phyloP scores from a whole-genome alignment of 2,113 vertebrate genomes.

The human region DNA sequence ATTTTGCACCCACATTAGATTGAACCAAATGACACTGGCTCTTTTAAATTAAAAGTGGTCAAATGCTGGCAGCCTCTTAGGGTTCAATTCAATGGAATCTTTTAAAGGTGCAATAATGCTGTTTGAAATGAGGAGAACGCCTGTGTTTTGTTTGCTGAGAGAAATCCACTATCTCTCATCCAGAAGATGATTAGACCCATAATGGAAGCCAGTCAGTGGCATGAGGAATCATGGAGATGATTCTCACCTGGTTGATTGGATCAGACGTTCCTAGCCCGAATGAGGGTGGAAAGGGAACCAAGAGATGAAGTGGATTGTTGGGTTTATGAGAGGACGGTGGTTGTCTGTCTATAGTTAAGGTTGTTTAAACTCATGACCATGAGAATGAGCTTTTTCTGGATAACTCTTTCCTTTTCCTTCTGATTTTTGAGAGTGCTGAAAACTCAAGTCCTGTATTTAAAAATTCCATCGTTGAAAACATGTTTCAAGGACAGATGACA shows the following conservation, averaged over 20 bases:
- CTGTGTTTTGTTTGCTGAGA: background rate
- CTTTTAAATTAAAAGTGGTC: background rate
- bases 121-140: background rate
- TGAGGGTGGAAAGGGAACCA: background rate
- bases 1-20: rapidly evolving
- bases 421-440: background rate
- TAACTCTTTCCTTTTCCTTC: background rate
- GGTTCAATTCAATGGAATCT: background rate
- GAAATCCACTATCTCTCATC: background rate
- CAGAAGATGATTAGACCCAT: rapidly evolving
- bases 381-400: background rate
- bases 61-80: too few species aligned
- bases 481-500: background rate
- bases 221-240: rapidly evolving
- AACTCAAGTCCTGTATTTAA: background rate
- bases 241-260: too few species aligned
- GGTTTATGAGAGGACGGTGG: background rate
- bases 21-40: rapidly evolving
- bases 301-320: too few species aligned
- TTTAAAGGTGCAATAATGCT: too few species aligned
- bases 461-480: background rate
- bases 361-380: too few species aligned
- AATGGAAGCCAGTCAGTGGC: rapidly evolving
- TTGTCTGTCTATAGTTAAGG: background rate
- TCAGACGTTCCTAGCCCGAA: background rate